phyloP scores from a whole-genome alignment of 37 sponge, comb jelly and placozoan genomes.

The Dysidea cf. avara region DNA sequence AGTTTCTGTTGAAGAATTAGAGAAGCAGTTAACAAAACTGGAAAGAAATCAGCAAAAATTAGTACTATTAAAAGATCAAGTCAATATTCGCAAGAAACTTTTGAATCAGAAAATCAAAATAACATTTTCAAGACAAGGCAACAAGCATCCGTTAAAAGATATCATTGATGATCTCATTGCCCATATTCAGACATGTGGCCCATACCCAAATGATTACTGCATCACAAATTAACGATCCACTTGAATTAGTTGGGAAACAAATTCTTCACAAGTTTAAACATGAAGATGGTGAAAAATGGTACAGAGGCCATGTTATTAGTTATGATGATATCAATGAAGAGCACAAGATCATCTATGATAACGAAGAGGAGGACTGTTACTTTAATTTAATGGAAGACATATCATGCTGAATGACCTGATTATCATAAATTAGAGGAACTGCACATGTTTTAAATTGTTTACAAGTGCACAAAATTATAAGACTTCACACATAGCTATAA shows the following conservation, averaged over 20 bases:
- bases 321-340: slow-evolving; percentile 25
- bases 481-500: too few relatives aligned
- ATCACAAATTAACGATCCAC: too few relatives aligned
- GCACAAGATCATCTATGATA: slow-evolving; percentile 41
- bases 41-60: slow-evolving; percentile 27
- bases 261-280: slow-evolving; percentile 26
- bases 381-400: slow-evolving; percentile 46
- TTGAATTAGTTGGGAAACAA: slow-evolving; percentile 19
- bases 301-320: slow-evolving; percentile 24
- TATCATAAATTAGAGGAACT: too few relatives aligned
- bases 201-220: too few relatives aligned
- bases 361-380: slow-evolving; percentile 30
- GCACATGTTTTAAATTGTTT: too few relatives aligned
- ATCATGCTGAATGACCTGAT: too few relatives aligned
- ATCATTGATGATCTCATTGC: slow-evolving; percentile 30
- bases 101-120: slow-evolving; percentile 25
- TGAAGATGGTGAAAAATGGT: slow-evolving; percentile 36
- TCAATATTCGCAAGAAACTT: slow-evolving; percentile 18
- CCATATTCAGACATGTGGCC: slow-evolving; percentile 20
- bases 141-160: slow-evolving; percentile 17
- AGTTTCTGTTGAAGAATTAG: slow-evolving; percentile 33
- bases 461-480: too few relatives aligned
- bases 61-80: background rate
- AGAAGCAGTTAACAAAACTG: slow-evolving; percentile 16
- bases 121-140: slow-evolving; percentile 26